Conservation (phyloP, 2,888 invertebrate genomes). For the Zaprionus bogoriensis region DNA sequence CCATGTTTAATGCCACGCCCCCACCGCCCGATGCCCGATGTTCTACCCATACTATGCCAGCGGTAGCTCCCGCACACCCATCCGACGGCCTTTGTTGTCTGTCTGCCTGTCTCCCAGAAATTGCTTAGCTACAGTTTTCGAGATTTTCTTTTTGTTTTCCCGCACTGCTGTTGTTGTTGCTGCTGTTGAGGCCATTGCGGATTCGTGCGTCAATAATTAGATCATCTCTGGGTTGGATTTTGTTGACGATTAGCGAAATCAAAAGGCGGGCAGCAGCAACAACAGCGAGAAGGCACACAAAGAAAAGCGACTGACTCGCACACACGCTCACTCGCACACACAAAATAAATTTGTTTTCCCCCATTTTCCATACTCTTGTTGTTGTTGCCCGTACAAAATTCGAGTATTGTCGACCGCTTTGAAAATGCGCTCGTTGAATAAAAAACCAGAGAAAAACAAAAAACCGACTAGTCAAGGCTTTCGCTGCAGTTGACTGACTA, state of each 20-base stretch:
- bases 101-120: slow-evolving; percentile 19
- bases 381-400: slow-evolving; percentile 33
- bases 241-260: slow-evolving; percentile 71
- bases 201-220: slow-evolving; percentile 76
- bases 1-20: slow-evolving; percentile 33
- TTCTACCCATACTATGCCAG: neutral
- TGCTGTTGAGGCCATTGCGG: slow-evolving; percentile 50
- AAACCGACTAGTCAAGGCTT: neutral
- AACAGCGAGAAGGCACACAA: slow-evolving; percentile 16
- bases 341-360: slow-evolving; percentile 35
- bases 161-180: slow-evolving; percentile 26
- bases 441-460: slow-evolving; percentile 21
- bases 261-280: slow-evolving; percentile 61
- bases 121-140: slow-evolving; percentile 27
- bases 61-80: neutral
- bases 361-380: slow-evolving; percentile 33
- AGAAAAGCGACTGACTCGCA: slow-evolving; percentile 10
- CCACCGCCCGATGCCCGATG: neutral
- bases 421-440: slow-evolving; percentile 30
- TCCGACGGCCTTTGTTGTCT: slow-evolving; percentile 4
- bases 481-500: neutral
- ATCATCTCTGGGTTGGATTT: slow-evolving; percentile 68
- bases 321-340: neutral
- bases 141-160: slow-evolving; percentile 26
- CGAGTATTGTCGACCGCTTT: slow-evolving; percentile 54